Evolutionary conservation across 2,113 vertebrate species (phyloP), one percentile per base, ranked within the genome.

Genomic region (Myrmecophaga tridactyla): DNA sequence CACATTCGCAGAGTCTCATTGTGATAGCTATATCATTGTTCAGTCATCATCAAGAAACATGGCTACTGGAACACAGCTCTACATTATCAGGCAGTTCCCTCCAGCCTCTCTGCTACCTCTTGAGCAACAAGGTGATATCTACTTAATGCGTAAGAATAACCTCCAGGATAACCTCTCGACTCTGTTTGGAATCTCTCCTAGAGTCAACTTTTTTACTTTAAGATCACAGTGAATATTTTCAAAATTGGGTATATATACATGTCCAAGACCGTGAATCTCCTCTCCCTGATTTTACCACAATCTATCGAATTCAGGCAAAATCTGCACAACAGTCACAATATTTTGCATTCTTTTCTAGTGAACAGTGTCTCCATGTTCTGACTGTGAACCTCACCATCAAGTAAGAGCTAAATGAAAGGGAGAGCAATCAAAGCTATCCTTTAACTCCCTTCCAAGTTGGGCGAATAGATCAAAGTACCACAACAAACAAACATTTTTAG

Each of bases 401-500:
- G 17, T 39, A 76, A 67, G 77, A 48, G 36, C 34, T 31, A 81
- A 67, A 20, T 13, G 25, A 93, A 21, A 27, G 18, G 18, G 25
- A 70, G 27, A 56, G 34, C 41, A 53, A 27, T 56, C 65, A 84
- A 58, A 53, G 29, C 43, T 48, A 39, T 53, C 73, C 2, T 53
- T 62, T 63, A 39, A 67, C 62, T 80, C 73, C 85, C 90, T 94
- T 70, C 29, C 91, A 86, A 93, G 73, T 18, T 81, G 80, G n/a
- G 17, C 34, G 53, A 86, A 86, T 39, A 87, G 60, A 90, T 84
- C 34, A 78, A 83, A 89, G 17, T 23, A 76, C 80, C 48, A 12
- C 43, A 94, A 96, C 72, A 90, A 60, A 69, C 31, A 65, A 76
- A 90, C 51, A 58, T 90, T 88, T 90, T 89, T 18, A 89, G 76